Conservation (phyloP, 35 echinoderm and acorn worm species). For the Eucidaris tribuloides region DNA sequence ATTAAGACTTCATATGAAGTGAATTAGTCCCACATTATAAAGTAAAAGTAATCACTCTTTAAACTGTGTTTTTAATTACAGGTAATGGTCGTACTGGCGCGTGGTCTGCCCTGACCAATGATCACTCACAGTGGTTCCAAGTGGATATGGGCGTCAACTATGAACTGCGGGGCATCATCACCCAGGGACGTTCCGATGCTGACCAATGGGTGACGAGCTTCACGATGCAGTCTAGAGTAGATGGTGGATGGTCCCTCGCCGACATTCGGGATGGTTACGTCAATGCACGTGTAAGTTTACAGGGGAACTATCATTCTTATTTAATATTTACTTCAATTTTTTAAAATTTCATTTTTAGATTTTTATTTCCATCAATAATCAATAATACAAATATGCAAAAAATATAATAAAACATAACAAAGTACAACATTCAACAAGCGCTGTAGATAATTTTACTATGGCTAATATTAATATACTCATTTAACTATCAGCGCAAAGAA, state of each 20-base stretch:
- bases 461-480: no score
- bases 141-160: not conserved
- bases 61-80: not conserved
- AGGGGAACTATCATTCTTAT: not conserved
- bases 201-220: slow-evolving; percentile 14
- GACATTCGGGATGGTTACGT: no score
- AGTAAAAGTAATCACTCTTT: not conserved
- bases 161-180: not conserved
- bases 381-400: no score
- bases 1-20: not conserved
- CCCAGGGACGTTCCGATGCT: not conserved
- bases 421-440: no score
- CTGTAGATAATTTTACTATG: no score
- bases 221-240: not conserved
- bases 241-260: no score
- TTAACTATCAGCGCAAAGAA: no score
- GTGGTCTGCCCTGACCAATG: not conserved
- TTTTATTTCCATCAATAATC: no score
- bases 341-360: not conserved
- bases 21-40: not conserved
- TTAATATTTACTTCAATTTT: not conserved
- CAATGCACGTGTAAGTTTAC: not conserved
- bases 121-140: not conserved
- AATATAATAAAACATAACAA: no score
- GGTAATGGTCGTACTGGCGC: not conserved